phyloP scores from a whole-genome alignment of 1,140 invertebrate species.

The Trichonephila clavata region DNA sequence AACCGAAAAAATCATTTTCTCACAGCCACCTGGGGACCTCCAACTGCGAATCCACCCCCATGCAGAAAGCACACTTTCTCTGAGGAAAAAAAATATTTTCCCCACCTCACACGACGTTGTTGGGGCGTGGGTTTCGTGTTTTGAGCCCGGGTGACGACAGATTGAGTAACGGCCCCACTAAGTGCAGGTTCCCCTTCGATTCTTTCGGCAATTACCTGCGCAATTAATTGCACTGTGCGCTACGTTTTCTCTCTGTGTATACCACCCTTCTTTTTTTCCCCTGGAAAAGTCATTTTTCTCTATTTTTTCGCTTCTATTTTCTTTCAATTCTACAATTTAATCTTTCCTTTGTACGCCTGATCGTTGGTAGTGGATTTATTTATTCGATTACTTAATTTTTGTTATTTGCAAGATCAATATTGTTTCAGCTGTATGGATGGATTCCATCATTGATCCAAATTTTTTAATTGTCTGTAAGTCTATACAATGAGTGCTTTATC shows the following conservation, averaged over 20 bases:
- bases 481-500: too few species aligned
- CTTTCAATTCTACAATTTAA: neutral
- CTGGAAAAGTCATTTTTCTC: neutral
- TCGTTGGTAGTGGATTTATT: too few species aligned
- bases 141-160: conserved; percentile 44
- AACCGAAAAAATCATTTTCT: neutral
- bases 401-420: too few species aligned
- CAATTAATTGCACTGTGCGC: conserved; percentile 63
- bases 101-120: conserved; percentile 41
- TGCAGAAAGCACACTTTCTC: neutral
- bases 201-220: conserved; percentile 18
- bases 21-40: conserved; percentile 22
- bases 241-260: neutral
- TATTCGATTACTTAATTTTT: too few species aligned
- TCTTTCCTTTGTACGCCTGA: too few species aligned
- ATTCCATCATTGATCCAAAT: too few species aligned
- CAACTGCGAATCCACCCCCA: neutral
- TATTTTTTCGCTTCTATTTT: neutral
- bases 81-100: too few species aligned
- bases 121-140: conserved; percentile 8
- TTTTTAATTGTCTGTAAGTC: too few species aligned
- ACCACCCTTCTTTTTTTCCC: neutral
- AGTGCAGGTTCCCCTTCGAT: neutral
- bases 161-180: conserved; percentile 36
- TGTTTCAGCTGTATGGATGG: too few species aligned